These are phyloP conservation scores for Nebria brevicollis DNA, from an alignment of 2,888 invertebrate species.

Conservation along the genomic window DNA sequence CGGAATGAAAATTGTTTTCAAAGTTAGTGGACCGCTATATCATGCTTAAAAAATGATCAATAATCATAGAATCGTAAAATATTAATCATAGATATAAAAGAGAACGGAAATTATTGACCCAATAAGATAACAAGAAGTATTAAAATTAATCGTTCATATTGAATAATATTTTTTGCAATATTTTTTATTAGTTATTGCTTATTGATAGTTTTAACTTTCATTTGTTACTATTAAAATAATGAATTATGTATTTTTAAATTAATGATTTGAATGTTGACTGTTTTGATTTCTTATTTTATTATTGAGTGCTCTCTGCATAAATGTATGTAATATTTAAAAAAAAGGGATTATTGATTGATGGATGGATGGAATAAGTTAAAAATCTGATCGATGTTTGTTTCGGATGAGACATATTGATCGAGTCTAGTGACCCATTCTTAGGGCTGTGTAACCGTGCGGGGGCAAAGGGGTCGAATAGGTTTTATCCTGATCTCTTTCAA, in stretches of 20 bases:
- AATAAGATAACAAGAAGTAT: neutral
- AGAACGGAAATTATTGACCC: slow-evolving; percentile 3
- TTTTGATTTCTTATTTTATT: neutral
- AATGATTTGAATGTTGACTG: neutral
- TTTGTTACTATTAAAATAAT: neutral
- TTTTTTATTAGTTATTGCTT: too few species aligned
- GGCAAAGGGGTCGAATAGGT: neutral
- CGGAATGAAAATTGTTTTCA: neutral
- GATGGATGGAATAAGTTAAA: too few species aligned
- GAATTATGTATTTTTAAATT: neutral
- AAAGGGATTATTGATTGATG: too few species aligned
- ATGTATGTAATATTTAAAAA: too few species aligned
- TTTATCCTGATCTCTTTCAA: slow-evolving; percentile 34
- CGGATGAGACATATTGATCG: neutral
- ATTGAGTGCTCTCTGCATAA: too few species aligned
- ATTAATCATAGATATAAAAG: slow-evolving; percentile 13
- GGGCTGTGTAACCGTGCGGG: slow-evolving; percentile 3
- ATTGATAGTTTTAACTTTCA: too few species aligned
- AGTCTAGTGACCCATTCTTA: slow-evolving; percentile 12
- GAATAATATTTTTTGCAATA: too few species aligned
- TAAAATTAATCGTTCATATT: neutral
- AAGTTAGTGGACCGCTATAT: neutral
- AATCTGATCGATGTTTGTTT: slow-evolving; percentile 2
- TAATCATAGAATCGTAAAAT: slow-evolving; percentile 11
- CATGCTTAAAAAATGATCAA: slow-evolving; percentile 9